These are phyloP conservation scores for Rugalucina vietnamica DNA, from an alignment of 2,888 invertebrate genomes.

Conservation along the genomic window DNA sequence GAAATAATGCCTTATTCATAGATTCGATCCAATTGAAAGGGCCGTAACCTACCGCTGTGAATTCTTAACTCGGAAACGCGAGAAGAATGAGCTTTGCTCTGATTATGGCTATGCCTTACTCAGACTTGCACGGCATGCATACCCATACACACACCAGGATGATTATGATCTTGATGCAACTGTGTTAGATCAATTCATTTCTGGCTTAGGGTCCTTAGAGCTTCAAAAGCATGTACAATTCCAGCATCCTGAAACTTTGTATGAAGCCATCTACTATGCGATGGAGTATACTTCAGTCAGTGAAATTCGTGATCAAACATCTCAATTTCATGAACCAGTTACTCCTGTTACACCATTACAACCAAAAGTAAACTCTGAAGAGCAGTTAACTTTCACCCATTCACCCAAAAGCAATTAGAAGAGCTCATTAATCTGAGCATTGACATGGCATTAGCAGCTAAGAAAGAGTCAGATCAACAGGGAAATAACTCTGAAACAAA, in stretches of 20 bases:
- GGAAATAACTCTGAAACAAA: no score
- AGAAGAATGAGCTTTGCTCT: not conserved
- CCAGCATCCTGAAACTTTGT: conserved; percentile 13
- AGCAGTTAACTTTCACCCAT: no score
- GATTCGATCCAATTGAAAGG: conserved; percentile 30
- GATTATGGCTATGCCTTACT: conserved; percentile 36
- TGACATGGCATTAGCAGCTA: no score
- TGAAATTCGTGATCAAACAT: not conserved
- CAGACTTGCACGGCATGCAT: conserved; percentile 22
- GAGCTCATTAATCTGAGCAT: no score
- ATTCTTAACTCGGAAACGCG: conserved; percentile 25
- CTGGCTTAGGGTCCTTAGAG: conserved; percentile 27
- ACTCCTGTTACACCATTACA: no score
- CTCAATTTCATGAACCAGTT: no score
- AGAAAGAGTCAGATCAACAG: no score
- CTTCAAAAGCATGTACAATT: conserved; percentile 28
- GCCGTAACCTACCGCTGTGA: conserved; percentile 29
- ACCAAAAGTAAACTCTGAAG: no score
- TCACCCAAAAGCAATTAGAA: no score
- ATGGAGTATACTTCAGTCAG: not conserved
- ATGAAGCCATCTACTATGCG: conserved; percentile 1
- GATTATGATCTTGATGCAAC: conserved; percentile 1
- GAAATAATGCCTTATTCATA: conserved; percentile 11
- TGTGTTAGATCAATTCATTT: conserved; percentile 27
- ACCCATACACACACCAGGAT: conserved; percentile 3